These are phyloP conservation scores for Dynastes grantii DNA, from an alignment of 2,888 invertebrate species.

Conservation along the genomic window DNA sequence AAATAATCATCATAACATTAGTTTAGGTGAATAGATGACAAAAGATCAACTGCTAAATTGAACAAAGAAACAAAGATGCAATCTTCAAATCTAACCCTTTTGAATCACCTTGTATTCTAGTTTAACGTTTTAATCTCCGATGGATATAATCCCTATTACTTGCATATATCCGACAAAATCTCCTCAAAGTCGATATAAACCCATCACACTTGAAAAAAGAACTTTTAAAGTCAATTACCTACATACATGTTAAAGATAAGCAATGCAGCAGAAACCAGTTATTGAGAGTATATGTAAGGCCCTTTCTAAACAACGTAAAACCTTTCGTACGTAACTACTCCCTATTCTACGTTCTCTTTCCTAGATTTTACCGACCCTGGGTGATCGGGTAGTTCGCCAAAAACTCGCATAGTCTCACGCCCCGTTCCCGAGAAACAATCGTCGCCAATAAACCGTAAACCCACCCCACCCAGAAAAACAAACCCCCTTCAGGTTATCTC, in stretches of 20 bases:
- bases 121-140: neutral
- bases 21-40: no score
- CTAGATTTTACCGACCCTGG: neutral
- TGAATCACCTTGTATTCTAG: no score
- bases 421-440: slow-evolving; percentile 53
- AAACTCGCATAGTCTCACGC: slow-evolving; percentile 66
- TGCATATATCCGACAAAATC: neutral
- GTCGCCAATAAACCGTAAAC: slow-evolving; percentile 47
- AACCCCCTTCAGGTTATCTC: slow-evolving; percentile 37
- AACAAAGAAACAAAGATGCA: no score
- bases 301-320: neutral
- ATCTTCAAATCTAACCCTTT: no score
- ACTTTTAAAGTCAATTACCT: slow-evolving; percentile 2
- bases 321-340: neutral
- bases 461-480: slow-evolving; percentile 49
- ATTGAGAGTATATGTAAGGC: neutral
- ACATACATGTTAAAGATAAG: neutral
- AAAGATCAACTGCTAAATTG: no score
- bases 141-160: neutral
- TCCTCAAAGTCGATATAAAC: neutral
- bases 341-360: neutral
- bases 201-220: neutral
- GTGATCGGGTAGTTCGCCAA: slow-evolving; percentile 12
- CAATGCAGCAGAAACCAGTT: neutral
- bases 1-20: no score